phyloP scores from a whole-genome alignment of 1,140 invertebrate species.

The Trichonephila clavata region DNA sequence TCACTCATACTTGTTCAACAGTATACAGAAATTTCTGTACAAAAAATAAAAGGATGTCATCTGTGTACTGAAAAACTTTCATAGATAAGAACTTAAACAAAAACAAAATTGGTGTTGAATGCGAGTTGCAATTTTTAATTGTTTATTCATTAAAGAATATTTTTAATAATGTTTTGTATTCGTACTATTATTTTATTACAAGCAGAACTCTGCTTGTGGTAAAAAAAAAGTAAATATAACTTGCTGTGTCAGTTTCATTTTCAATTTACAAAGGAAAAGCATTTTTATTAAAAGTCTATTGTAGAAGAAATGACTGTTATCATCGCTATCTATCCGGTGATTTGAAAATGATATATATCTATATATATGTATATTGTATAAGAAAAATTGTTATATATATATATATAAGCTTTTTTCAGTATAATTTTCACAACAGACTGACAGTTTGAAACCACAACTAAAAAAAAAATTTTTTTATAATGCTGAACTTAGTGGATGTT shows the following conservation, averaged over 20 bases:
- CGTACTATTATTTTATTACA: slow-evolving; percentile 67
- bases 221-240: slow-evolving; percentile 41
- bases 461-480: slow-evolving; percentile 49
- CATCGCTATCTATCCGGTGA: slow-evolving; percentile 71
- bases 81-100: slow-evolving; percentile 4
- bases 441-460: slow-evolving; percentile 34
- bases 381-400: slow-evolving; percentile 73
- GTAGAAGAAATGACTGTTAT: slow-evolving; percentile 73
- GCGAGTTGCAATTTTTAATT: slow-evolving; percentile 69
- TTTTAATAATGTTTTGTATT: slow-evolving; percentile 76
- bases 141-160: slow-evolving; percentile 76
- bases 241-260: slow-evolving; percentile 73
- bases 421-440: slow-evolving; percentile 52
- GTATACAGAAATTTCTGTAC: slow-evolving; percentile 38
- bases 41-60: slow-evolving; percentile 7
- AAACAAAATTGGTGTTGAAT: slow-evolving; percentile 62
- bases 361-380: slow-evolving; percentile 75
- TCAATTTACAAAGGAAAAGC: slow-evolving; percentile 60
- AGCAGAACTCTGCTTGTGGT: slow-evolving; percentile 37
- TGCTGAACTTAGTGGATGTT: slow-evolving; percentile 56
- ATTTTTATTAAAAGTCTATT: slow-evolving; percentile 73
- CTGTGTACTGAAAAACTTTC: slow-evolving; percentile 37
- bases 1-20: slow-evolving; percentile 27
- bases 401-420: slow-evolving; percentile 70
- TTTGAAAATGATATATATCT: slow-evolving; percentile 76